Base-by-base conservation (phyloP, 2,113 vertebrate species). In the Sisor rabdophorus region DNA sequence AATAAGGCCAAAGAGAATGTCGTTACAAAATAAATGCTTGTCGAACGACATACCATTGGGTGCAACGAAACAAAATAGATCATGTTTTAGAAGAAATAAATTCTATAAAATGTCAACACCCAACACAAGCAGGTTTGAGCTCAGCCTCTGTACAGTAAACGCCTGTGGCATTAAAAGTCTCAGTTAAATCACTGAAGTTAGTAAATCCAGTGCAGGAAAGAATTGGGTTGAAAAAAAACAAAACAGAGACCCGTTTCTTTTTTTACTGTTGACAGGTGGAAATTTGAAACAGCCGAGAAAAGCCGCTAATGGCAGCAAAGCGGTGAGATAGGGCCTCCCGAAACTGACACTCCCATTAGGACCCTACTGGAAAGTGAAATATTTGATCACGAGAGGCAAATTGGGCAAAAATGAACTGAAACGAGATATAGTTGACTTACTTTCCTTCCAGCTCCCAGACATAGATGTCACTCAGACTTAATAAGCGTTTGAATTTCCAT, bases 321-420 rank as follows among this genome's bases (percentile, higher is more conserved):
- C 83, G 84, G 86, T 84, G 83, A 75, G 85, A 86, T 82, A 74
- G 81, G 88, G 79, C 83, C 82, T 81, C 58, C 82, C 88, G 88
- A 92, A 93, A 90, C 89, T 89, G 89, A 92, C 91, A 92, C 89
- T 92, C 91, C 91, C 90, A 93, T 93, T 92, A 93, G 89, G 90
- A 86, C 88, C 81, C 88, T 87, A 87, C 90, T 91, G 89, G 91
- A 93, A 92, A 92, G 90, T 89, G 88, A 90, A 89, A 90, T 92
- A 91, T 92, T 92, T 93, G 92, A 93, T 93, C 91, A 91, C 86
- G 85, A 84, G 88, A 89, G 89, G 89, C 87, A 88, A 92, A 92
- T 91, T 91, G 90, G 90, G 88, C 89, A 92, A 91, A 92, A 92
- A 92, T 91, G 91, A 91, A 90, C 91, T 91, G 92, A 92, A 92